Evolutionary conservation across 2,113 vertebrate genomes (phyloP).

Genomic region (Mandrillus leucophaeus): DNA sequence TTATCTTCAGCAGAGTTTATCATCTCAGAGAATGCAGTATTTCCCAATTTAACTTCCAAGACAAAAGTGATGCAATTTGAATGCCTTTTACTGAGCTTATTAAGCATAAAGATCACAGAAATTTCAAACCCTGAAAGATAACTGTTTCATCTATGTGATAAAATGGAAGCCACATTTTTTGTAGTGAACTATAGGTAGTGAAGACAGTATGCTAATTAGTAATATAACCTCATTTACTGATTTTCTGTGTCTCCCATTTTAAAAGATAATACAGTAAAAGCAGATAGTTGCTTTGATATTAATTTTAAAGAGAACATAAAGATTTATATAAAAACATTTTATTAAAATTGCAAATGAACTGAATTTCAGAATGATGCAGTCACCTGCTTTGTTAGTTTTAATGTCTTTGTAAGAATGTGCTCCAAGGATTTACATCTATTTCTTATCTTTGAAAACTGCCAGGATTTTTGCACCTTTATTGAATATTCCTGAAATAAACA

Average conservation of each 20-base stretch:
- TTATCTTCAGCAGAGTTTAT: conserved; percentile 90
- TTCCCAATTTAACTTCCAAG: conserved; percentile 90
- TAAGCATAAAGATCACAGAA: conserved; percentile 91
- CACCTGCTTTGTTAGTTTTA: conserved; percentile 53
- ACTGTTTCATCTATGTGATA: conserved; percentile 90
- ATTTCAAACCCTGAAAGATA: conserved; percentile 90
- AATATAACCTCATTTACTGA: conserved; percentile 88
- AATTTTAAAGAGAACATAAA: conserved; percentile 76
- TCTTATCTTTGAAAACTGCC: conserved; percentile 1
- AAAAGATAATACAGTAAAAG: conserved; percentile 81
- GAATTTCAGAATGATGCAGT: conserved; percentile 11
- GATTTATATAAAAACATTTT: conserved; percentile 51
- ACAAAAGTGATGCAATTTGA: conserved; percentile 90
- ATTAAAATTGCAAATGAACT: conserved; percentile 59
- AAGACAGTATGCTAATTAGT: conserved; percentile 88
- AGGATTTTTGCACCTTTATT: not conserved
- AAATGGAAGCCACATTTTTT: conserved; percentile 85
- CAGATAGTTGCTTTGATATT: conserved; percentile 82
- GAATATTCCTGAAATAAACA: conserved; percentile 37
- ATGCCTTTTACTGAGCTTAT: conserved; percentile 90
- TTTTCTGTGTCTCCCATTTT: conserved; percentile 81
- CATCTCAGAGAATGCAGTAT: conserved; percentile 89
- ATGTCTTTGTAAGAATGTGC: not conserved
- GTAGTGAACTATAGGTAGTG: conserved; percentile 83
- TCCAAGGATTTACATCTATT: conserved; percentile 51